Evolutionary conservation across 2,797 vertebrate genomes (phyloP), one percentile per base, ranked within the genome.

Genomic region (Sebastiscus tertius): DNA sequence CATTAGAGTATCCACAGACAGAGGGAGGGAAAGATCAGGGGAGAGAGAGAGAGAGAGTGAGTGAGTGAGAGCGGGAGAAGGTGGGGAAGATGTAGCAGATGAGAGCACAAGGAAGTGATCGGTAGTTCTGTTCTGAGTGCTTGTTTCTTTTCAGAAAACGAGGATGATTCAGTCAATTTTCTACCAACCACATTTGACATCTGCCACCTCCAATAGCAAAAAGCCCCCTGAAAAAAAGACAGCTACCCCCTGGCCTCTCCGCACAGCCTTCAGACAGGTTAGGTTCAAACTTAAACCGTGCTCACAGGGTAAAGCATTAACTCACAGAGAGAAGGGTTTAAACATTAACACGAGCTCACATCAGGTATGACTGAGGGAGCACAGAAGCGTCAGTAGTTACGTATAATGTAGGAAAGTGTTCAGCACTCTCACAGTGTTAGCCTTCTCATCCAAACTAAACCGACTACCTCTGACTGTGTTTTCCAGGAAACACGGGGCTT

Each of bases 401-500:
- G 33, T 71, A 67, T 82, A 70, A 88, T 82, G 81, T 75, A 85
- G 83, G 77, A 87, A 83, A 82, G 58, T 75, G 64, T 72, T 79
- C 20, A 52, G 54, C 54, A n/a, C 26, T 70, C 63, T 70, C 63
- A 16, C 71, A 59, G 49, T 62, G 54, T 61, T 72, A 18, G 65
- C 22, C 69, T 85, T 75, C 76, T 86, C 84, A 87, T 83, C 61
- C 68, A 74, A 84, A 84, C 87, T 71, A 77, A 88, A 87, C 52
- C 81, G 79, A 82, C 82, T 76, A 83, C 81, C 83, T 90, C 79
- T 87, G 72, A 67, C 83, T 73, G 89, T 95, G 95, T 97, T 97
- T 97, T 97, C 94, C 97, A 97, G 96, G 97, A 97, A 97, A 96
- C 94, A 86, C 2, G 77, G 91, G 93, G 95, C 94, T 95, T 97